Evolutionary conservation across 2,113 vertebrate genomes (phyloP).

Genomic region (Actenoides lindsayi): DNA sequence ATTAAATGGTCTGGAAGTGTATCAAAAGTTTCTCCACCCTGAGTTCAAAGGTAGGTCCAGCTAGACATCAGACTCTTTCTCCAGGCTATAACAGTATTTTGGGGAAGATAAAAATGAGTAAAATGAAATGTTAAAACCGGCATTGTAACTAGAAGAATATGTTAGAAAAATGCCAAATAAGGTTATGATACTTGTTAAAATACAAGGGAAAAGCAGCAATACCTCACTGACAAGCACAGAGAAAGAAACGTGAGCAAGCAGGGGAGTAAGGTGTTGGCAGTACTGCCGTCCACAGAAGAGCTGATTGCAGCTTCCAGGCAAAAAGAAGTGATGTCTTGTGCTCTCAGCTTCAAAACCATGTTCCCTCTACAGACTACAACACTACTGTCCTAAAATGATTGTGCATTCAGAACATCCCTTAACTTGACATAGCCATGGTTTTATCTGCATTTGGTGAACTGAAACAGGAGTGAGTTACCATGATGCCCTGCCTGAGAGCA

Average conservation of each 20-base stretch:
- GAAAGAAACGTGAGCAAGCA: fast-evolving
- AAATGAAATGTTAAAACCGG: not conserved
- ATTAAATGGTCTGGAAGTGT: not conserved
- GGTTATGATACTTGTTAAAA: not conserved
- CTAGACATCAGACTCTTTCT: slow-evolving; percentile 1
- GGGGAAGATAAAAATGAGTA: not conserved
- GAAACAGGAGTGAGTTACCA: not conserved
- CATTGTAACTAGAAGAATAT: not conserved
- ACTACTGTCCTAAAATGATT: not conserved
- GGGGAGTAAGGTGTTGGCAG: not conserved
- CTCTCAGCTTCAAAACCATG: not conserved
- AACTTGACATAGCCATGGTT: fast-evolving
- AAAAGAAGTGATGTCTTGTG: not conserved
- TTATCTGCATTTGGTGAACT: not conserved
- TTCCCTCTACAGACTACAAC: not conserved
- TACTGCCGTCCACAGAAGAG: not conserved
- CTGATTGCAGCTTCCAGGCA: not conserved
- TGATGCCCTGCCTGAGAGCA: not conserved
- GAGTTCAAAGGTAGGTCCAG: slow-evolving; percentile 5
- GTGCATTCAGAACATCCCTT: not conserved
- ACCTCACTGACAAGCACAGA: not conserved
- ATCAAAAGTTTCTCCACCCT: slow-evolving; percentile 20
- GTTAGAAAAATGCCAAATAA: not conserved
- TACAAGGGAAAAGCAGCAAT: not conserved
- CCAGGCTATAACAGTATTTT: slow-evolving; percentile 2